These are phyloP conservation scores for Panzeria rudis DNA, from an alignment of 2,888 invertebrate species.

Conservation along the genomic window DNA sequence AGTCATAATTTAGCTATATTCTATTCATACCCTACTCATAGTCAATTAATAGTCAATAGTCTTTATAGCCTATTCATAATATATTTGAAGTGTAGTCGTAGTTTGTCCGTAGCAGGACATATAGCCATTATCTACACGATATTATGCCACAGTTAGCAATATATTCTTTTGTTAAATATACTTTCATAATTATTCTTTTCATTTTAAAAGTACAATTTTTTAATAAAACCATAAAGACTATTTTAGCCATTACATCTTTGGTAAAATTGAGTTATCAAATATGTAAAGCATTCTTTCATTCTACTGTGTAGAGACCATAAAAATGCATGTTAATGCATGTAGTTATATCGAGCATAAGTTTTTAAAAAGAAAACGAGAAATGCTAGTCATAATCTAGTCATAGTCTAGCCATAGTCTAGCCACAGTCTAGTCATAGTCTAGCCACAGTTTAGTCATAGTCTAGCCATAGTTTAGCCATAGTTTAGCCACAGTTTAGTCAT, in stretches of 20 bases:
- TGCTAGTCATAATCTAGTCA: too few species aligned
- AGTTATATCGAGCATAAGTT: neutral
- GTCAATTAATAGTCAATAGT: neutral
- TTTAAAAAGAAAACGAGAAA: neutral
- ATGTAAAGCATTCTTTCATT: conserved; percentile 4
- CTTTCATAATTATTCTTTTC: neutral
- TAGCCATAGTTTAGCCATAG: too few species aligned
- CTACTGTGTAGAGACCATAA: neutral
- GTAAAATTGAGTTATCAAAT: conserved; percentile 1
- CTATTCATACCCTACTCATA: neutral
- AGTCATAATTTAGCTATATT: neutral
- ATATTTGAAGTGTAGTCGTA: neutral
- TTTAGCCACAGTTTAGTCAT: too few species aligned
- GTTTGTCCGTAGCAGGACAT: too few species aligned
- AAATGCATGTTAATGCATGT: too few species aligned
- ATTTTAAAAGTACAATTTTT: neutral
- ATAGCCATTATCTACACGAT: neutral
- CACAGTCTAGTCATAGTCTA: too few species aligned
- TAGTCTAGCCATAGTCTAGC: too few species aligned
- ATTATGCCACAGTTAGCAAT: neutral
- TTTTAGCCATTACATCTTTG: neutral
- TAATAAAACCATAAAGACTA: neutral
- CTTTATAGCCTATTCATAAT: neutral
- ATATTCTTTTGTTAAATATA: neutral
- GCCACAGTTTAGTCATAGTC: too few species aligned